Evolutionary conservation across 2,113 vertebrate species (phyloP), one percentile per base, ranked within the genome.

Genomic region (Tinamus guttatus): DNA sequence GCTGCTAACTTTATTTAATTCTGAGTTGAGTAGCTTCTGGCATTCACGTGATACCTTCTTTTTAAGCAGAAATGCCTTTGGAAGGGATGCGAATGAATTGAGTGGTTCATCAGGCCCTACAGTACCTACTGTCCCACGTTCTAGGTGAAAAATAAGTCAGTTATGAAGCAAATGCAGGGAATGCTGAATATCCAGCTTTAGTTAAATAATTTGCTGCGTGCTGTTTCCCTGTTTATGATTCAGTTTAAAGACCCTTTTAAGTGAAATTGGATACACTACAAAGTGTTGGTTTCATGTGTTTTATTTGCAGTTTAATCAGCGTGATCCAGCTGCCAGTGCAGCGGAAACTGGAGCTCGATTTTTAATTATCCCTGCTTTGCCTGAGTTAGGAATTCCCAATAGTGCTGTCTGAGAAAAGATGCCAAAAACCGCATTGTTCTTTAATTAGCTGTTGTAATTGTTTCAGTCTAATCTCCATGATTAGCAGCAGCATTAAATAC

Each of bases 391-490:
- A 98, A 98, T 98, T 98, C 98, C 98, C 98, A 97, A 4, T 73
- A 92, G 97, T 97, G 94, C 97, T 81, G 88, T 97, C 97, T 97
- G 97, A 58, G 40, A 90, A 94, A 97, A 98, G 96, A 98, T 98
- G 98, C 98, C 98, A 98, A 97, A 98, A 98, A 95, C 95, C 86
- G 76, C 97, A 98, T 98, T 98, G 98, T 98, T 98, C 98, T 98
- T 98, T 98, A 98, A 98, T 98, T 98, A 98, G 98, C 98, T 96
- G 96, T 97, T 98, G 98, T 98, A 98, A 98, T 98, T 98, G 98
- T 98, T 98, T 98, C 97, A 97, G 97, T 97, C 97, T 98, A 98
- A 98, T 98, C 98, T 98, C 97, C 85, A 24, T 98, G 98, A 98
- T 98, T 98, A 98, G 98, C 98, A 97, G 97, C 97, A 97, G 94